A percentile compares a stretch with the other conserved stretches of the same genome.
Evolutionary conservation across 1,140 invertebrate genomes (phyloP).

Genomic region (Bombus pascuorum): DNA sequence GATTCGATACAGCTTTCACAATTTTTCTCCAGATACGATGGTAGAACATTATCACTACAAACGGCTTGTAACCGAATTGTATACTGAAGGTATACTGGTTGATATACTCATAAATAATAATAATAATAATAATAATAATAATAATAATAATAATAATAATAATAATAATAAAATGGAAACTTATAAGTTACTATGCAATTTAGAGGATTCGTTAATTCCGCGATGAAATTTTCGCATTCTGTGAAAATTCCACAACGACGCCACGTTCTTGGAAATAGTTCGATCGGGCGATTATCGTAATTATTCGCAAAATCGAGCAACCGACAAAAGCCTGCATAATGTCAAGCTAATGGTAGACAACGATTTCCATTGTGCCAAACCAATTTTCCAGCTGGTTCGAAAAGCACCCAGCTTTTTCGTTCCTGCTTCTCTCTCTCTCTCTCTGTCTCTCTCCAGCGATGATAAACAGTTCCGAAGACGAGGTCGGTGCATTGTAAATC

Average conservation of each 20-base stretch:
- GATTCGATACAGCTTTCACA: too few relatives aligned
- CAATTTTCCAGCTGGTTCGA: constrained; percentile 25
- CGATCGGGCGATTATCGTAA: background rate
- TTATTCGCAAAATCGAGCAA: background rate
- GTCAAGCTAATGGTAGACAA: background rate
- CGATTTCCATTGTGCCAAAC: background rate
- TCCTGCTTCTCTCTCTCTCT: too few relatives aligned
- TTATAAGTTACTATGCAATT: too few relatives aligned
- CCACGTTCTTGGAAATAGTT: background rate
- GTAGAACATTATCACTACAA: too few relatives aligned
- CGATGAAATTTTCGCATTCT: background rate
- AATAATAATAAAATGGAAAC: too few relatives aligned
- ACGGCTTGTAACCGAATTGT: too few relatives aligned
- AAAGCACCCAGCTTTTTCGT: background rate
- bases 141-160: too few relatives aligned
- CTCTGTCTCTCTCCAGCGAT: background rate
- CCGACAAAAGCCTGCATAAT: background rate
- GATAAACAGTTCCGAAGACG: constrained; percentile 34
- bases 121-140: too few relatives aligned
- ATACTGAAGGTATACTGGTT: too few relatives aligned
- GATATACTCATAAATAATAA: too few relatives aligned
- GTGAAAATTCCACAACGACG: background rate
- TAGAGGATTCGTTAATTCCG: too few relatives aligned
- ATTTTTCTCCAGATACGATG: too few relatives aligned
- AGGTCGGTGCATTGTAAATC: constrained; percentile 41